Evolutionary conservation across 2,888 invertebrate genomes (phyloP).

Genomic region (Epiblema foenella): DNA sequence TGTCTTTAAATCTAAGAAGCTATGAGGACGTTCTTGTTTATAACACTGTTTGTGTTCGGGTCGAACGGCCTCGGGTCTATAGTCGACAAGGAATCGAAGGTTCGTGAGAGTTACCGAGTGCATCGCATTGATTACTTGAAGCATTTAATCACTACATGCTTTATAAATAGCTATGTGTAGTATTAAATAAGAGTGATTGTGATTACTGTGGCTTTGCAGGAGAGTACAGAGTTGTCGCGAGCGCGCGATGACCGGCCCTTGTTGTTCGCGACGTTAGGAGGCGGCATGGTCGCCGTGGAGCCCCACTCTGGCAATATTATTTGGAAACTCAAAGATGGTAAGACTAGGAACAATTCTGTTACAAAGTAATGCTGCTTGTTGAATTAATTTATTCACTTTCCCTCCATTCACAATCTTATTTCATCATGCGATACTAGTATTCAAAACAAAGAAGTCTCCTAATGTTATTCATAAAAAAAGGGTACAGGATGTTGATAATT

Average conservation of each 20-base stretch:
- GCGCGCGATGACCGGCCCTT: slow-evolving; percentile 89
- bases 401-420: slow-evolving; percentile 1
- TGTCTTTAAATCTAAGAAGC: slow-evolving; percentile 47
- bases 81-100: slow-evolving; percentile 72
- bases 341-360: slow-evolving; percentile 51
- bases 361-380: background rate
- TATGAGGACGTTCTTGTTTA: slow-evolving; percentile 64
- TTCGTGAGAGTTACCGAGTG: slow-evolving; percentile 59
- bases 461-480: too few species aligned
- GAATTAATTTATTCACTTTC: background rate
- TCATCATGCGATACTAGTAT: slow-evolving; percentile 10
- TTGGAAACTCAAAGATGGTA: slow-evolving; percentile 97
- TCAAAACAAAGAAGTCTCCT: background rate
- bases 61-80: slow-evolving; percentile 64
- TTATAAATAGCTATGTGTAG: slow-evolving; percentile 41
- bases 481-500: background rate
- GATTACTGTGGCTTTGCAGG: slow-evolving; percentile 66
- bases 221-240: slow-evolving; percentile 87
- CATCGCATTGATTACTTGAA: slow-evolving; percentile 53
- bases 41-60: slow-evolving; percentile 66
- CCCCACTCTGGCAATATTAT: slow-evolving; percentile 92
- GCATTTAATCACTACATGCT: slow-evolving; percentile 25
- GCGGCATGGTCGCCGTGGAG: slow-evolving; percentile 95
- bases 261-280: slow-evolving; percentile 96
- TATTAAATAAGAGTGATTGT: slow-evolving; percentile 48